Base-by-base conservation (phyloP, 2,888 invertebrate species). In the Hydropsyche betteni region DNA sequence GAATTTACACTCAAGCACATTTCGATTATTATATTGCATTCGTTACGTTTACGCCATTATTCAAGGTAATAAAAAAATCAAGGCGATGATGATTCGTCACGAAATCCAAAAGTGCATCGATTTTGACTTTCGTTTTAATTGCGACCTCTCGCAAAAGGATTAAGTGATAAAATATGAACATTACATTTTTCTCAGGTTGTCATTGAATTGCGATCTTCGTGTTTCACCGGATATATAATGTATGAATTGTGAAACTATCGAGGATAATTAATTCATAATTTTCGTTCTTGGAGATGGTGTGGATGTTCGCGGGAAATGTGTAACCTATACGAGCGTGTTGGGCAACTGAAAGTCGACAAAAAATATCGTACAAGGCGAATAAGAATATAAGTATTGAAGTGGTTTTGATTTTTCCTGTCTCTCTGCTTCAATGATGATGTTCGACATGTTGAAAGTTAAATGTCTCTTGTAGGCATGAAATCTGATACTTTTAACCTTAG, bases 231-330 rank as follows among this genome's bases (percentile, higher is more conserved):
- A 55, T 55, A n/a, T 55, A 51, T 51, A 51, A 51, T 51, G n/a
- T 51, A 51, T 38, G 70, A 10, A 50, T 70, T 70, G 53, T 33
- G 70, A 52, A 70, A 70, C 24, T 5, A 6, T 34, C 34, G 16
- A 70, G 53, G 53, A 44, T 53, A 70, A 70, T 70, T 70, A 70
- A 70, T 70, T 70, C 33, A 70, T 69, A 33, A 70, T 70, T 53
- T 70, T 50, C 14, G 24, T 34, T 70, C 16, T 5, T 14, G n/a
- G 36, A 44, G 38, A 24, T 51, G 24, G 33, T 53, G 10, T 14
- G 53, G n/a, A 34, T 36, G 16, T 12, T 51, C 69, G 53, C 53
- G 70, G 70, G 70, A 70, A 70, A 52, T 70, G 33, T 53, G 53
- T 70, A 52, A 70, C 70, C 70, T 70, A 70, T 70, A 34, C 38